phyloP scores from a whole-genome alignment of 2,113 vertebrate genomes.

The Melanostigma gelatinosum region DNA sequence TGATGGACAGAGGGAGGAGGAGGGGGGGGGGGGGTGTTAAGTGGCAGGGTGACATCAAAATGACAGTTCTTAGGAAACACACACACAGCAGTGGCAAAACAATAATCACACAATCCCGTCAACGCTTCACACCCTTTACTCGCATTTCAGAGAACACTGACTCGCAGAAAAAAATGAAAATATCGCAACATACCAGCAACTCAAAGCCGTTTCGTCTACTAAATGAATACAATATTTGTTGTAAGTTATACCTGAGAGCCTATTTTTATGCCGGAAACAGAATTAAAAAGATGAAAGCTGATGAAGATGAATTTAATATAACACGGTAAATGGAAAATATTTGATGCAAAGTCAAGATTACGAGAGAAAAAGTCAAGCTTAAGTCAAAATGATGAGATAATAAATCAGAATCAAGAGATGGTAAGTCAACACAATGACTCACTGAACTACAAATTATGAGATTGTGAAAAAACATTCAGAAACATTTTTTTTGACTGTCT shows the following conservation, averaged over 20 bases:
- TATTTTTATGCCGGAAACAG: not conserved
- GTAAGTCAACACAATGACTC: not conserved
- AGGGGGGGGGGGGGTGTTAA: slow-evolving; percentile 50
- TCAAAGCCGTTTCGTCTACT: not conserved
- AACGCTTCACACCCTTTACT: slow-evolving; percentile 2
- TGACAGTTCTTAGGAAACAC: slow-evolving; percentile 58
- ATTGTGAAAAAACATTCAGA: not conserved
- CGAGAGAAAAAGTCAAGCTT: not conserved
- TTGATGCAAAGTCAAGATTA: not conserved
- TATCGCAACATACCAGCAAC: not conserved
- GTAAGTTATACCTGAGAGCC: not conserved
- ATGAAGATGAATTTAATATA: no score
- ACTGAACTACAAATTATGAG: not conserved
- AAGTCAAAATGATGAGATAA: not conserved
- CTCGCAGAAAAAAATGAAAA: not conserved
- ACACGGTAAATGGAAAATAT: not conserved
- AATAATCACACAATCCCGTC: slow-evolving; percentile 55
- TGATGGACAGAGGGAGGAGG: slow-evolving; percentile 68
- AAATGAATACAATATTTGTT: not conserved
- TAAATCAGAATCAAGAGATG: not conserved
- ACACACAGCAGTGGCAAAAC: slow-evolving; percentile 36
- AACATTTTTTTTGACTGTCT: no score
- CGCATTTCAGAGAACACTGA: not conserved
- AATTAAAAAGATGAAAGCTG: not conserved
- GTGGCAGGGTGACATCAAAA: slow-evolving; percentile 69